A percentile compares a stretch with the other conserved stretches of the same genome.
Evolutionary conservation across 2,113 vertebrate species (phyloP).

Genomic region (Pycnonotus jocosus): DNA sequence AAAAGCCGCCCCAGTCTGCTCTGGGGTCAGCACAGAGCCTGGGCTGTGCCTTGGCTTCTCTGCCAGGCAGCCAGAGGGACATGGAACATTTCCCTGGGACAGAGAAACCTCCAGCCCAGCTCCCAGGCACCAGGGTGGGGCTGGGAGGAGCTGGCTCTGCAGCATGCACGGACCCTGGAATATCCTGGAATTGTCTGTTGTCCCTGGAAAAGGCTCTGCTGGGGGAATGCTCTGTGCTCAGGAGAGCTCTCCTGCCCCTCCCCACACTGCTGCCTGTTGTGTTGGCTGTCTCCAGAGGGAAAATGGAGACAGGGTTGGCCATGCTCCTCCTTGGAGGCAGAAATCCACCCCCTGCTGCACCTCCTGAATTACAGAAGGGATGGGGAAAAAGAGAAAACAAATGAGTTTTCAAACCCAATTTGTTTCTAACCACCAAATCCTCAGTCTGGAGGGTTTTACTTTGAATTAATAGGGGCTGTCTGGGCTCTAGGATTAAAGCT

Average conservation of each 20-base stretch:
- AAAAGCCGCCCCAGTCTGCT: too few relatives aligned
- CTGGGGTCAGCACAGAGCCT: not conserved
- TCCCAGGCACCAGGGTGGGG: not conserved
- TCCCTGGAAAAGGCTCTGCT: not conserved
- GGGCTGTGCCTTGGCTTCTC: not conserved
- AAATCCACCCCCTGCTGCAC: not conserved
- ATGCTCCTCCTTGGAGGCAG: not conserved
- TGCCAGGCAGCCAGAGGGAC: not conserved
- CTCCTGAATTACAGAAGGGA: not conserved
- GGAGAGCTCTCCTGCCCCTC: not conserved
- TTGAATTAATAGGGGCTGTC: not conserved
- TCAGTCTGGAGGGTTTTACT: not conserved
- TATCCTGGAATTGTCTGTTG: not conserved
- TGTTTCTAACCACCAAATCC: not conserved
- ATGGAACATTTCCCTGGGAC: not conserved
- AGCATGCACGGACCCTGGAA: rapidly evolving
- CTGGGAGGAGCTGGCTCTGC: not conserved
- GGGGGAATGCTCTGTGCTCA: not conserved
- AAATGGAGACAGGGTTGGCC: not conserved
- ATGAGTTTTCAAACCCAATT: not conserved
- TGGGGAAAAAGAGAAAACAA: not conserved
- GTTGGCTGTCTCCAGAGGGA: not conserved
- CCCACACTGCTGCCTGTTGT: not conserved
- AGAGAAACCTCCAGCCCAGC: not conserved
- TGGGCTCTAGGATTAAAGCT: not conserved